A percentile compares a stretch with the other conserved stretches of the same genome.
Conservation (phyloP, 2,113 vertebrate genomes). For the Patagioenas fasciata region DNA sequence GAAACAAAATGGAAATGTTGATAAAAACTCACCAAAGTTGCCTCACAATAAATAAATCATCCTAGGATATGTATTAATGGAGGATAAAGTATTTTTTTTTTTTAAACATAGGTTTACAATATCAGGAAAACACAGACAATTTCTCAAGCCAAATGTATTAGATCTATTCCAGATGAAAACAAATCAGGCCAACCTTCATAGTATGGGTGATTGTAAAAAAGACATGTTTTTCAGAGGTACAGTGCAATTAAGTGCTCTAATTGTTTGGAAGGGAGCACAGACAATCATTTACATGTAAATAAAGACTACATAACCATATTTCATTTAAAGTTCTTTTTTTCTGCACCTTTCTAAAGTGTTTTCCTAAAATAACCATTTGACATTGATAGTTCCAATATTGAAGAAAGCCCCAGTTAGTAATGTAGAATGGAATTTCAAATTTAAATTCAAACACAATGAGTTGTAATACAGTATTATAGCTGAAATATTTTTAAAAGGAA, state of each 20-base stretch:
- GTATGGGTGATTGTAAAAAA: background rate
- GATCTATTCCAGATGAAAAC: background rate
- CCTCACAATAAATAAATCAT: background rate
- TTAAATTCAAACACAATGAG: background rate
- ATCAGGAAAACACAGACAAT: background rate
- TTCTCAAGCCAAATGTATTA: background rate
- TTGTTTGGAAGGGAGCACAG: background rate
- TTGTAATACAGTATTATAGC: background rate
- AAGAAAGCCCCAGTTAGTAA: background rate
- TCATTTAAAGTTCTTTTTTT: background rate
- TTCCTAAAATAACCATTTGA: background rate
- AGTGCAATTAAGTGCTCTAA: background rate
- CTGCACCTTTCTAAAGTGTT: background rate
- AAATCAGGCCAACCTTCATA: background rate
- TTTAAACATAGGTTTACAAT: background rate
- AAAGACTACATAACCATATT: background rate
- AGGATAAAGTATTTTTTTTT: background rate
- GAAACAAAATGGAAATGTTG: background rate
- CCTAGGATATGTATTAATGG: background rate
- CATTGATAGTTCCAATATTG: background rate
- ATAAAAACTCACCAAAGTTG: background rate
- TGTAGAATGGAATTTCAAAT: background rate
- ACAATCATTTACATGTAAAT: background rate
- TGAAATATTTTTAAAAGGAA: background rate
- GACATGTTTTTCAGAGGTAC: background rate